Percentiles rank a stretch among this genome's conserved stretches.
Evolutionary conservation across 2,113 vertebrate genomes (phyloP).

Genomic region (Glareola pratincola): DNA sequence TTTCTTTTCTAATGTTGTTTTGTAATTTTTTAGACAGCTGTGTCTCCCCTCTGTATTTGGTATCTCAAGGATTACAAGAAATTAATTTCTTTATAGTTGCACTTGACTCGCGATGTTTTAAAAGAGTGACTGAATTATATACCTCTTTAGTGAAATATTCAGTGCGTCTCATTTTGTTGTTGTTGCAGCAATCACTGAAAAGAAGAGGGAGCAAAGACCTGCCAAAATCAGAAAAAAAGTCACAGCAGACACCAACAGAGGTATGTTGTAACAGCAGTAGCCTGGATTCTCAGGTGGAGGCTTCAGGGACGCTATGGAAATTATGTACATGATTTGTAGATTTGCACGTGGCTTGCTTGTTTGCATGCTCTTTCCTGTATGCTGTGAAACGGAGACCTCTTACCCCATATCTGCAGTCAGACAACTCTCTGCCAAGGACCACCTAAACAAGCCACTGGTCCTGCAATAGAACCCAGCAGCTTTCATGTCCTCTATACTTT

Average conservation of each 20-base stretch:
- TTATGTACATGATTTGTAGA: background rate
- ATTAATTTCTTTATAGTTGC: background rate
- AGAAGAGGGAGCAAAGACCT: slow-evolving; percentile 94
- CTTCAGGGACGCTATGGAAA: background rate
- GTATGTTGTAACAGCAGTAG: slow-evolving; percentile 67
- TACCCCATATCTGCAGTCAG: background rate
- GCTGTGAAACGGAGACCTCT: background rate
- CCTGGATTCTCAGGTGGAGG: background rate
- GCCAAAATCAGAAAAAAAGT: slow-evolving; percentile 89
- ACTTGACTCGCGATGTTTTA: background rate
- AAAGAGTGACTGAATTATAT: background rate
- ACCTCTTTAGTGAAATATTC: background rate
- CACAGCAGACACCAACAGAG: slow-evolving; percentile 88
- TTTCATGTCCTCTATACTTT: background rate
- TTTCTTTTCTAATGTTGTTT: background rate
- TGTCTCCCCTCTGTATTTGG: background rate
- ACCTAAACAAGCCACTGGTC: background rate
- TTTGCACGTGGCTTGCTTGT: background rate
- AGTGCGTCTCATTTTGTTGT: slow-evolving; percentile 15
- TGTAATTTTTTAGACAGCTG: background rate
- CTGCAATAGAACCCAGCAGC: background rate
- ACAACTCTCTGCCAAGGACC: background rate
- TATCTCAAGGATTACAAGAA: background rate
- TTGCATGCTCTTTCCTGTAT: background rate
- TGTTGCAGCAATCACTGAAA: slow-evolving; percentile 87